Evolutionary conservation across 2,797 vertebrate species (phyloP).

Genomic region (Iguana delicatissima): DNA sequence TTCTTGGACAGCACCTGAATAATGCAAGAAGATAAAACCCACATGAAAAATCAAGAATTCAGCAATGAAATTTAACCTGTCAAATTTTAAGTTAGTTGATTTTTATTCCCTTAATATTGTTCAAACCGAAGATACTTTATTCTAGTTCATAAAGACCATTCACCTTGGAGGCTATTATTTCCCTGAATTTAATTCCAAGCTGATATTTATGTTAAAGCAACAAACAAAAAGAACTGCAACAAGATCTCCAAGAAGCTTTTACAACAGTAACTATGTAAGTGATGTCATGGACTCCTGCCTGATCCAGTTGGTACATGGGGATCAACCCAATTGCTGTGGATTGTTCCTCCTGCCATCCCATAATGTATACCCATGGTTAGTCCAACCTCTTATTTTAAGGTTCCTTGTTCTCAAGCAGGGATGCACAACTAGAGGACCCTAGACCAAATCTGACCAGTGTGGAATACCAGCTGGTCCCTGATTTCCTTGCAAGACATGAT

Average conservation of each 20-base stretch:
- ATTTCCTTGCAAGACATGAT: neutral
- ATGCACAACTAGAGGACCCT: neutral
- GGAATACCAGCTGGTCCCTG: neutral
- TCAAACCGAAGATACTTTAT: conserved; percentile 72
- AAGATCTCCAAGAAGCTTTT: conserved; percentile 51
- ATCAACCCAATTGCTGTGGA: too few species aligned
- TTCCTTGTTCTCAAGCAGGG: neutral
- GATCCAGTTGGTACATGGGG: too few species aligned
- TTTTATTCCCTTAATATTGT: conserved; percentile 80
- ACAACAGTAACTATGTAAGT: neutral
- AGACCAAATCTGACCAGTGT: neutral
- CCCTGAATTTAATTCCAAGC: conserved; percentile 65
- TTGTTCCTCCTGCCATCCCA: too few species aligned
- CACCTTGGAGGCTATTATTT: conserved; percentile 70
- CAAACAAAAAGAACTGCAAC: conserved; percentile 42
- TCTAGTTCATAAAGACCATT: conserved; percentile 74
- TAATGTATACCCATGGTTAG: too few species aligned
- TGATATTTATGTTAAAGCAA: conserved; percentile 67
- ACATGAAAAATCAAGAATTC: conserved; percentile 74
- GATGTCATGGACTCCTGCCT: too few species aligned
- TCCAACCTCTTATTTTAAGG: neutral
- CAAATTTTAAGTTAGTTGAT: conserved; percentile 78
- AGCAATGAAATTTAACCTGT: conserved; percentile 81
- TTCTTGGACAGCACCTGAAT: conserved; percentile 82
- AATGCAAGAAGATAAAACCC: conserved; percentile 83